Percentiles rank a stretch among this genome's conserved stretches.
Conservation (phyloP, 2,888 invertebrate genomes). For the Cephalotes varians region DNA sequence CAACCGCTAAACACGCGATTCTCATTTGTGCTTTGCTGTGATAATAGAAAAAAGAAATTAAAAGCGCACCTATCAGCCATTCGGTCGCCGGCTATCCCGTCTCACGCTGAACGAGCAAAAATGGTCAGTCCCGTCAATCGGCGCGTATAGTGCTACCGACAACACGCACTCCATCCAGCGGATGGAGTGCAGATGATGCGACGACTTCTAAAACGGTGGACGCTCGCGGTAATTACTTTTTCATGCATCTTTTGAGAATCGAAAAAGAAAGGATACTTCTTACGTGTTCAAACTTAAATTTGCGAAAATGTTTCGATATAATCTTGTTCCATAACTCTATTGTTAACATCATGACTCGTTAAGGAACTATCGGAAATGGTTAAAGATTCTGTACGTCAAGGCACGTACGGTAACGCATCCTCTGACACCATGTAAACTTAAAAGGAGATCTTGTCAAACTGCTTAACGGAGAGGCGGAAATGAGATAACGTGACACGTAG, state of each 20-base stretch:
- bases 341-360: background rate
- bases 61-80: conserved; percentile 21
- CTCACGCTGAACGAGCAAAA: conserved; percentile 12
- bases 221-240: conserved; percentile 67
- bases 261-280: background rate
- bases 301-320: background rate
- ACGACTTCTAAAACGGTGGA: conserved; percentile 51
- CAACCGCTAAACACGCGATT: conserved; percentile 42
- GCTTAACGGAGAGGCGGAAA: conserved; percentile 1
- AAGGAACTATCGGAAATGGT: background rate
- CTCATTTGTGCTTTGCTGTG: conserved; percentile 21
- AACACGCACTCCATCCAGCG: background rate
- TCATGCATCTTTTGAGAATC: conserved; percentile 63
- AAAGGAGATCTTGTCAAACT: conserved; percentile 4
- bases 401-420: background rate
- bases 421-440: background rate
- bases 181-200: background rate
- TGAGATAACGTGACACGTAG: background rate
- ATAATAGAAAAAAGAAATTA: conserved; percentile 40
- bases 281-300: background rate
- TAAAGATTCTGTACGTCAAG: background rate
- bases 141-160: background rate
- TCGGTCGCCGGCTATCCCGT: conserved; percentile 3
- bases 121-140: conserved; percentile 27
- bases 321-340: background rate